phyloP scores from a whole-genome alignment of 2,113 vertebrate species.

The Stictonetta naevosa region DNA sequence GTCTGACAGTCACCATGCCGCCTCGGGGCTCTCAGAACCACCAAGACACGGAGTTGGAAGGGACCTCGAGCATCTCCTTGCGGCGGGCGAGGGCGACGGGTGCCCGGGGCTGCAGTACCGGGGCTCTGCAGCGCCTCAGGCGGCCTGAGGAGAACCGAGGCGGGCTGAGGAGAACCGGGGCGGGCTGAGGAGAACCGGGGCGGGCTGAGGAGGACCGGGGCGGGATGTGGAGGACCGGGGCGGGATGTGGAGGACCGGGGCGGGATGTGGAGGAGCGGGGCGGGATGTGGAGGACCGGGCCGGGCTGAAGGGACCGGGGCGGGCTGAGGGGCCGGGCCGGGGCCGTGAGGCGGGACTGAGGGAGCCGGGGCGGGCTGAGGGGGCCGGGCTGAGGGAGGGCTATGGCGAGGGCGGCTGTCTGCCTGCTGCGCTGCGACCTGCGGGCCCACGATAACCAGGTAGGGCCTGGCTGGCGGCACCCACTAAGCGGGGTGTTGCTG shows the following conservation, averaged over 20 bases:
- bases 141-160: neutral
- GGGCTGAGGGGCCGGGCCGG: neutral
- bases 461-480: neutral
- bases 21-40: neutral
- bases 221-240: too few species aligned
- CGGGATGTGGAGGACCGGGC: too few species aligned
- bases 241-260: neutral
- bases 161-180: neutral
- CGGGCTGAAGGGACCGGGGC: neutral
- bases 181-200: too few species aligned
- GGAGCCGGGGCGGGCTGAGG: neutral
- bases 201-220: neutral
- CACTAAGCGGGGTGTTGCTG: too few species aligned
- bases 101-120: neutral
- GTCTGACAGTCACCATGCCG: rapidly evolving
- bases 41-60: neutral
- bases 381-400: too few species aligned
- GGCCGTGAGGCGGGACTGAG: neutral
- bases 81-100: neutral
- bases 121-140: neutral
- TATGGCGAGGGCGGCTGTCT: conserved; percentile 65
- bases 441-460: conserved; percentile 83
- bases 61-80: too few species aligned
- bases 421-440: conserved; percentile 81
- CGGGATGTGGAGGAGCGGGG: too few species aligned